Conservation (phyloP, 2,113 vertebrate species). For the Oplegnathus fasciatus region DNA sequence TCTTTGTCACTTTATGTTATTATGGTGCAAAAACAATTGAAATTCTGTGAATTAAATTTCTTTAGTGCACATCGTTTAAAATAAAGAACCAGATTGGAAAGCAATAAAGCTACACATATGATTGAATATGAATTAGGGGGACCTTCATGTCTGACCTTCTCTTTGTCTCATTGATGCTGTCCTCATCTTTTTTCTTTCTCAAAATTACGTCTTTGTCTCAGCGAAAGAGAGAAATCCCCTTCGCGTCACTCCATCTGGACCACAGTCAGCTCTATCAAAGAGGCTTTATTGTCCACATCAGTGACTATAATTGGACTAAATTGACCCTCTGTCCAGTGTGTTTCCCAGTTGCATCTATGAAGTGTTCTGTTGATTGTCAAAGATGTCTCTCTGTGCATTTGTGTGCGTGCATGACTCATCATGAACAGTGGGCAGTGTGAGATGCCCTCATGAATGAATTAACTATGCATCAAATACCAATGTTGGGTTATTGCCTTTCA, state of each 20-base stretch:
- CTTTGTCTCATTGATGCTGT: slow-evolving; percentile 36
- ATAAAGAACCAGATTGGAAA: slow-evolving; percentile 11
- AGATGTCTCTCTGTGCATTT: slow-evolving; percentile 38
- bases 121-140: slow-evolving; percentile 50
- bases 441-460: slow-evolving; percentile 29
- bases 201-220: slow-evolving; percentile 81
- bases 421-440: not conserved
- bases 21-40: not conserved
- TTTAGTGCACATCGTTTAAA: not conserved
- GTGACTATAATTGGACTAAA: slow-evolving; percentile 76
- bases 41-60: slow-evolving; percentile 12
- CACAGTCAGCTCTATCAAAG: slow-evolving; percentile 64
- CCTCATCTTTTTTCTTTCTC: slow-evolving; percentile 43
- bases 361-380: slow-evolving; percentile 45
- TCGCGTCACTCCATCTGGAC: slow-evolving; percentile 43
- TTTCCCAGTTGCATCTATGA: slow-evolving; percentile 48
- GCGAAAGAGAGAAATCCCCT: slow-evolving; percentile 72
- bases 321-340: slow-evolving; percentile 69
- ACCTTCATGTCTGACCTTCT: slow-evolving; percentile 53
- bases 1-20: not conserved
- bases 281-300: slow-evolving; percentile 71
- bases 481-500: slow-evolving; percentile 33
- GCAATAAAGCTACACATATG: slow-evolving; percentile 46
- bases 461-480: slow-evolving; percentile 29
- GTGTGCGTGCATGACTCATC: slow-evolving; percentile 26